Evolutionary conservation across 2,113 vertebrate genomes (phyloP).

Genomic region (Cygnus buccinator): DNA sequence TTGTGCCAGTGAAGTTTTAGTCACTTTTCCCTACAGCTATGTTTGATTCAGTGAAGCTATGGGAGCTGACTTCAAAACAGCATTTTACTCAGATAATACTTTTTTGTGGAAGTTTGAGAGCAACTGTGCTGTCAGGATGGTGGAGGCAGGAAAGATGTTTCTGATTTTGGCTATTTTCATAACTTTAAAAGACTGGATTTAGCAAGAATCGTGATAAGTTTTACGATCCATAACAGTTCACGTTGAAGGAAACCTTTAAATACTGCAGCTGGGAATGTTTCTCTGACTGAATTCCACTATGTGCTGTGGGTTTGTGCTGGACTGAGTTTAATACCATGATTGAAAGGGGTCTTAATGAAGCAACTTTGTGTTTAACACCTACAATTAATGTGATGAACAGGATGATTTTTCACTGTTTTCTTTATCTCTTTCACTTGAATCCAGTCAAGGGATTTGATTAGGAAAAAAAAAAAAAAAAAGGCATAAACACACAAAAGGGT

Average conservation of each 20-base stretch:
- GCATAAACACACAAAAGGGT: background rate
- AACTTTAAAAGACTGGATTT: background rate
- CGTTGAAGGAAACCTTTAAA: background rate
- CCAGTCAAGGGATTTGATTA: background rate
- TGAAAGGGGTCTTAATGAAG: background rate
- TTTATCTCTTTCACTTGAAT: background rate
- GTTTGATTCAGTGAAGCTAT: background rate
- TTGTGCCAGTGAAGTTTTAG: conserved; percentile 2
- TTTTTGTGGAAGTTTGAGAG: background rate
- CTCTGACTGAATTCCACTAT: background rate
- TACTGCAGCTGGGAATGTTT: background rate
- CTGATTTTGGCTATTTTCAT: background rate
- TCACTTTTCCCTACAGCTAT: background rate
- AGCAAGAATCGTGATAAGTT: background rate
- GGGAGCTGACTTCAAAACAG: background rate
- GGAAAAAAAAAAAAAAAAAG: fast-evolving
- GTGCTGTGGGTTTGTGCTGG: background rate
- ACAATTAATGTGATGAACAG: background rate
- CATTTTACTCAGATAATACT: background rate
- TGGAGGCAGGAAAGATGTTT: background rate
- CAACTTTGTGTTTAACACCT: background rate
- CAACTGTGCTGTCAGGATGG: background rate
- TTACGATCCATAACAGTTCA: background rate
- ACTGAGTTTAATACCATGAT: background rate
- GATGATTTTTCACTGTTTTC: background rate